Conservation (phyloP, 2,113 vertebrate species). For the Xiphias gladius region DNA sequence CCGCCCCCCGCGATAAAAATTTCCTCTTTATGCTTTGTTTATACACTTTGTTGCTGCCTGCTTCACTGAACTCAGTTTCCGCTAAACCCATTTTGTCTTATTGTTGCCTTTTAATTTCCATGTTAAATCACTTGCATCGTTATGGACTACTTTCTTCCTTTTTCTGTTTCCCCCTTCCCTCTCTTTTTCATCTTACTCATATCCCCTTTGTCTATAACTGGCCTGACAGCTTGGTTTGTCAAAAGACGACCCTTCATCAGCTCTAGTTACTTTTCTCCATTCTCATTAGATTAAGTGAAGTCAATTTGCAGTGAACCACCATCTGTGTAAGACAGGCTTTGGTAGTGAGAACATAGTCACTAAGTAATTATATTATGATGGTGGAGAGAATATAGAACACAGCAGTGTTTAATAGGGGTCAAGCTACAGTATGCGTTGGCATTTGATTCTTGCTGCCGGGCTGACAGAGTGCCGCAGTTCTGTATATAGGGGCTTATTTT, state of each 20-base stretch:
- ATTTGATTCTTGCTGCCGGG: constrained; percentile 19
- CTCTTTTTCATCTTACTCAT: not conserved
- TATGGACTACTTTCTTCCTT: constrained; percentile 2
- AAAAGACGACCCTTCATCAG: not conserved
- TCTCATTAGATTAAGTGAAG: constrained; percentile 22
- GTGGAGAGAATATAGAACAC: not conserved
- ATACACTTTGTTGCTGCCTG: constrained; percentile 19
- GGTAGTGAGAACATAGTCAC: constrained; percentile 12
- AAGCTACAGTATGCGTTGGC: not conserved
- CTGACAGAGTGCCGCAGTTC: not conserved
- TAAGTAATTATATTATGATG: constrained; percentile 21
- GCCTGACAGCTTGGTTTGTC: not conserved
- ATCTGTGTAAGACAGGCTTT: not conserved
- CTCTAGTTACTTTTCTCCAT: not conserved
- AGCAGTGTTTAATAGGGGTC: constrained; percentile 23
- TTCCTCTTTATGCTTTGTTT: constrained; percentile 29
- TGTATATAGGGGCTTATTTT: constrained; percentile 5
- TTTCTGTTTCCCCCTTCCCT: not conserved
- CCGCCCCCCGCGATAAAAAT: constrained; percentile 14
- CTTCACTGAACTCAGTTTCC: constrained; percentile 17
- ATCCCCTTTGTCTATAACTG: not conserved
- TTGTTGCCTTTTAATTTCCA: constrained; percentile 40
- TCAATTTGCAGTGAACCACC: constrained; percentile 9
- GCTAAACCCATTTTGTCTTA: constrained; percentile 32
- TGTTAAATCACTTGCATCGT: constrained; percentile 16